Evolutionary conservation across 2,113 vertebrate species (phyloP).

Genomic region (Dermatemys mawii): DNA sequence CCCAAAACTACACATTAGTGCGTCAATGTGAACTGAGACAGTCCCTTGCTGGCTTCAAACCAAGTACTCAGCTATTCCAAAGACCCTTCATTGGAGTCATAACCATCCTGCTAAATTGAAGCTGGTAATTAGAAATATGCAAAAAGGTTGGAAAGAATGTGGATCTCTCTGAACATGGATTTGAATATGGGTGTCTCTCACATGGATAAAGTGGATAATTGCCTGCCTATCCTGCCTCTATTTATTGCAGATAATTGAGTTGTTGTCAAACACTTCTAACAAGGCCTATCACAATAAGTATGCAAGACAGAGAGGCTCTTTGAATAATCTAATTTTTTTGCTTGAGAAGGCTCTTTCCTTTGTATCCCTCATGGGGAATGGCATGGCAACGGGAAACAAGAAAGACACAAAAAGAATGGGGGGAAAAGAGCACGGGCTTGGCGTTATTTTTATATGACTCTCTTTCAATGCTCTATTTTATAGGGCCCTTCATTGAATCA

Average conservation of each 20-base stretch:
- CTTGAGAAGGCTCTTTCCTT: conserved; percentile 57
- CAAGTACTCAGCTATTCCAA: conserved; percentile 62
- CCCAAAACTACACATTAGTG: background rate
- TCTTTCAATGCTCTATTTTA: fast-evolving
- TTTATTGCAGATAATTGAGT: conserved; percentile 67
- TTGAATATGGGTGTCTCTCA: conserved; percentile 67
- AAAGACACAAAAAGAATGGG: background rate
- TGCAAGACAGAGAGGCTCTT: conserved; percentile 41
- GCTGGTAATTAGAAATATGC: conserved; percentile 74
- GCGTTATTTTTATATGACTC: background rate
- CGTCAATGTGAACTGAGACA: conserved; percentile 29
- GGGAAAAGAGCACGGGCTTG: background rate
- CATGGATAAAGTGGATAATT: conserved; percentile 70
- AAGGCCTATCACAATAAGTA: conserved; percentile 68
- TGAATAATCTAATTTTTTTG: conserved; percentile 60
- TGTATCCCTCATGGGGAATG: conserved; percentile 51
- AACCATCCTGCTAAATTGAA: conserved; percentile 51
- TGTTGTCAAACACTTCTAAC: conserved; percentile 73
- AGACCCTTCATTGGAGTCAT: conserved; percentile 62
- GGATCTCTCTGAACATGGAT: conserved; percentile 51
- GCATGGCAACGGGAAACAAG: conserved; percentile 67
- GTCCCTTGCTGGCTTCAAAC: conserved; percentile 18
- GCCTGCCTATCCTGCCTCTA: conserved; percentile 63
- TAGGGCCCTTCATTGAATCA: fast-evolving
- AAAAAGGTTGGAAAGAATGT: conserved; percentile 61